phyloP scores from a whole-genome alignment of 2,888 invertebrate species.

The Tetanocera ferruginea region DNA sequence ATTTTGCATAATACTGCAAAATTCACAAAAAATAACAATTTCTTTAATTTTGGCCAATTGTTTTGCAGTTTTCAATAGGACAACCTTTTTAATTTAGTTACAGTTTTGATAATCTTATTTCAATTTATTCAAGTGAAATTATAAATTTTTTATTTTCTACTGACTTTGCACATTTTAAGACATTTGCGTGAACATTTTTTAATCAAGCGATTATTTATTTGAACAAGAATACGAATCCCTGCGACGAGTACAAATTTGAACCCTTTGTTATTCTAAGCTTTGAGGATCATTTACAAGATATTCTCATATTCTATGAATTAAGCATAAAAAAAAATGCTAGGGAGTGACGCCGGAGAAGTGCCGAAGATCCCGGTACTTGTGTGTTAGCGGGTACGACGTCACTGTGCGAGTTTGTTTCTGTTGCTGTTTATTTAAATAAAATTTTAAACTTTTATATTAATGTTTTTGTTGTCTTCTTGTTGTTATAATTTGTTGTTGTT shows the following conservation, averaged over 20 bases:
- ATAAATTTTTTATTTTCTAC: not conserved
- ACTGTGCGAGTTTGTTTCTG: no score
- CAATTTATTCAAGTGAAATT: not conserved
- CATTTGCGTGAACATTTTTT: not conserved
- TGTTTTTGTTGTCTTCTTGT: not conserved
- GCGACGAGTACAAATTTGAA: slow-evolving; percentile 5
- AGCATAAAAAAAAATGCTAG: slow-evolving; percentile 14
- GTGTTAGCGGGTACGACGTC: not conserved
- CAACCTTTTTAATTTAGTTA: no score
- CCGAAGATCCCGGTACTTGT: not conserved
- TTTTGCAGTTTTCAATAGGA: no score
- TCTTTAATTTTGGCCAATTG: no score
- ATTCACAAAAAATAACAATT: no score
- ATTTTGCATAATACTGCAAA: no score
- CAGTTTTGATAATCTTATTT: no score
- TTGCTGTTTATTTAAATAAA: slow-evolving; percentile 20
- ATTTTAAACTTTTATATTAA: slow-evolving; percentile 23
- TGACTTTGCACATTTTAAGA: not conserved
- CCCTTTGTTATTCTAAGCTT: slow-evolving; percentile 24
- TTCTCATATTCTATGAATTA: slow-evolving; percentile 41
- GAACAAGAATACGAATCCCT: slow-evolving; percentile 34
- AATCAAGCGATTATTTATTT: slow-evolving; percentile 34
- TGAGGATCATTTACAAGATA: slow-evolving; percentile 24
- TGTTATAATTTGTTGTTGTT: slow-evolving; percentile 6
- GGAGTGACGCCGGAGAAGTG: not conserved